Evolutionary conservation across 1,140 invertebrate genomes (phyloP).

Genomic region (Hyles euphorbiae): DNA sequence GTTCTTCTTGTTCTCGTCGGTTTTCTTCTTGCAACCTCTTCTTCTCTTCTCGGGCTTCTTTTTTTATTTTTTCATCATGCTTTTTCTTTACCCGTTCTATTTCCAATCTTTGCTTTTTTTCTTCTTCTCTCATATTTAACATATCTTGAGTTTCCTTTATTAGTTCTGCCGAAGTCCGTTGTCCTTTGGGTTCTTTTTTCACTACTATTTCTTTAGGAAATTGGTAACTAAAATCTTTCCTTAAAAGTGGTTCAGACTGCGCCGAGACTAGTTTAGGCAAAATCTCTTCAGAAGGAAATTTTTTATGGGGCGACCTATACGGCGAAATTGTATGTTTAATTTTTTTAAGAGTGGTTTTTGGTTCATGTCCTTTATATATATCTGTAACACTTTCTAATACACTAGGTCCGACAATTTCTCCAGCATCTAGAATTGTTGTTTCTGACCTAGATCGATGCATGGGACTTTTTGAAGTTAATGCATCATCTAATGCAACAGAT

Average conservation of each 20-base stretch:
- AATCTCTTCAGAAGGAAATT: background rate
- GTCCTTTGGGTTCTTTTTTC: conserved; percentile 13
- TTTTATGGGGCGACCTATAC: background rate
- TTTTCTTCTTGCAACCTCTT: conserved; percentile 7
- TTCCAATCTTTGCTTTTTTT: conserved; percentile 27
- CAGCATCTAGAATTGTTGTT: background rate
- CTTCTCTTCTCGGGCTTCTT: conserved; percentile 10
- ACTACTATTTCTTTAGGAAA: conserved; percentile 31
- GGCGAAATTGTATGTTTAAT: background rate
- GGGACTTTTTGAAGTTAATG: too few species aligned
- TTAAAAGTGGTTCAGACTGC: background rate
- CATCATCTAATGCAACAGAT: too few species aligned
- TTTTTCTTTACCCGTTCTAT: conserved; percentile 10
- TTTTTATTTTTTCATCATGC: conserved; percentile 14
- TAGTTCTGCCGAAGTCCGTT: conserved; percentile 43
- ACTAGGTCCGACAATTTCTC: background rate
- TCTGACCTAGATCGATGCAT: background rate
- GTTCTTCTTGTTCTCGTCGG: conserved; percentile 10
- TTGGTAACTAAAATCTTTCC: conserved; percentile 33
- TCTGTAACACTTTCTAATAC: background rate
- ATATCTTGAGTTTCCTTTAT: conserved; percentile 41
- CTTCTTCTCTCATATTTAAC: conserved; percentile 23
- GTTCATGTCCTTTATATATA: background rate
- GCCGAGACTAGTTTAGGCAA: background rate
- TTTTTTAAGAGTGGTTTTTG: background rate